phyloP scores from a whole-genome alignment of 2,797 vertebrate species.

The Sebastes oblongus region DNA sequence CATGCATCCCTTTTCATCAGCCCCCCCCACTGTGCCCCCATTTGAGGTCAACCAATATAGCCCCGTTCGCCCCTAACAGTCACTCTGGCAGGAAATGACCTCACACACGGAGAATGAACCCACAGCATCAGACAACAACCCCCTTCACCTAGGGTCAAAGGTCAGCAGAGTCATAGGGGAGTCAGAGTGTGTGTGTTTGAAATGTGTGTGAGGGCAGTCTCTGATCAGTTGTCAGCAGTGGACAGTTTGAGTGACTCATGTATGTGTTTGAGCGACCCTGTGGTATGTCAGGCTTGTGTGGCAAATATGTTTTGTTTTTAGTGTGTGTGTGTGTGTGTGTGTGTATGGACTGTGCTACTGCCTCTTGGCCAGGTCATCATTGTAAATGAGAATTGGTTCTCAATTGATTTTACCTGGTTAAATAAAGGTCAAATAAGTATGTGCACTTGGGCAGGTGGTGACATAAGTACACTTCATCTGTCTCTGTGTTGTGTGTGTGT shows the following conservation, averaged over 20 bases:
- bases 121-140: constrained; percentile 54
- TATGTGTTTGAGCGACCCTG: constrained; percentile 29
- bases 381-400: neutral
- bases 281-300: constrained; percentile 55
- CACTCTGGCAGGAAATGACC: constrained; percentile 71
- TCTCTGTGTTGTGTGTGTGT: constrained; percentile 14
- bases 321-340: neutral
- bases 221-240: constrained; percentile 65
- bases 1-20: neutral
- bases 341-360: neutral
- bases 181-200: constrained; percentile 60
- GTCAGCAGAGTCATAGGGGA: constrained; percentile 61
- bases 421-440: neutral
- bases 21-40: constrained; percentile 12
- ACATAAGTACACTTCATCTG: neutral
- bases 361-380: no score
- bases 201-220: constrained; percentile 52
- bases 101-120: constrained; percentile 70
- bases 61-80: constrained; percentile 33
- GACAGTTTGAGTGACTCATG: constrained; percentile 58
- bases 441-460: constrained; percentile 16
- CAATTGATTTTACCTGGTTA: no score
- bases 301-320: constrained; percentile 23
- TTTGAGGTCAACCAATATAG: constrained; percentile 44
- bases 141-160: constrained; percentile 64